Conservation (phyloP, 2,888 invertebrate species). For the Hirtodrosophila confusa region DNA sequence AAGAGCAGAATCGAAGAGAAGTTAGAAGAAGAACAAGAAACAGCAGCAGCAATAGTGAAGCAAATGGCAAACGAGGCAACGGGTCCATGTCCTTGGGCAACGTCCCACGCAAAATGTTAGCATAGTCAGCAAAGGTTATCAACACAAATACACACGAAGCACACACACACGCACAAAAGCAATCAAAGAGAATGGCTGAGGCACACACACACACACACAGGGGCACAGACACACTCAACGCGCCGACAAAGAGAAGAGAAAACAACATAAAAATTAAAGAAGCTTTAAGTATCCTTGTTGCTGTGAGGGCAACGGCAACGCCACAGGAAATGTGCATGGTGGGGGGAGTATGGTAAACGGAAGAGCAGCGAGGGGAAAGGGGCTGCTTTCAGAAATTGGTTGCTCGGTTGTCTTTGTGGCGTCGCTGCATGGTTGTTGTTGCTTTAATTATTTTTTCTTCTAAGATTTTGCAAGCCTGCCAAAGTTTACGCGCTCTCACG, state of each 20-base stretch:
- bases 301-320: conserved; percentile 56
- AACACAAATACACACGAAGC: conserved; percentile 44
- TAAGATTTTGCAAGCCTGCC: conserved; percentile 68
- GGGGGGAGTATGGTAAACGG: not conserved
- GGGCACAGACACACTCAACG: conserved; percentile 49
- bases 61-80: conserved; percentile 57
- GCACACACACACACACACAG: conserved; percentile 28
- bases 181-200: conserved; percentile 48
- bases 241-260: conserved; percentile 73
- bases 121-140: conserved; percentile 70
- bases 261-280: conserved; percentile 79
- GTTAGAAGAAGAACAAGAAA: conserved; percentile 11
- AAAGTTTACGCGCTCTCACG: conserved; percentile 70
- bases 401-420: conserved; percentile 37
- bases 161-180: conserved; percentile 34
- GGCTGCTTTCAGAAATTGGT: conserved; percentile 49
- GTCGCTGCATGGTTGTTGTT: conserved; percentile 15
- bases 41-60: conserved; percentile 43
- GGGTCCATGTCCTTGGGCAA: conserved; percentile 80
- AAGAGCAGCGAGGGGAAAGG: not conserved
- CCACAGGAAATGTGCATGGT: conserved; percentile 41
- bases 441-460: conserved; percentile 19
- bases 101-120: conserved; percentile 77
- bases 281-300: conserved; percentile 77
- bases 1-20: conserved; percentile 28